phyloP scores from a whole-genome alignment of 2,797 vertebrate genomes.

The Xenopus petersii region DNA sequence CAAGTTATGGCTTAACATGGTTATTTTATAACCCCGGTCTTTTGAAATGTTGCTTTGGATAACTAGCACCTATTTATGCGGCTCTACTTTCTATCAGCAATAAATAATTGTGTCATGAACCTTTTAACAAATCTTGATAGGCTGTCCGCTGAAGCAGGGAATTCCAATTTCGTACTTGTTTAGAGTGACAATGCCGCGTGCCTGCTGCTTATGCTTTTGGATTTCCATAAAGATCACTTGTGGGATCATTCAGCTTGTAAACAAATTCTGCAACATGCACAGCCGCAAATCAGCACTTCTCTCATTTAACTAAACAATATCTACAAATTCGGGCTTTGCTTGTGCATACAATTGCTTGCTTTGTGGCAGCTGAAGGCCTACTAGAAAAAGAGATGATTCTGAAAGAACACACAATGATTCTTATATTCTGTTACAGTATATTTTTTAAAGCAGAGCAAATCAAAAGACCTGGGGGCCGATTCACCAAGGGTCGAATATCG shows the following conservation, averaged over 20 bases:
- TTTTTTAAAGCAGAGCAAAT: no score
- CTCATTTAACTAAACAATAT: no score
- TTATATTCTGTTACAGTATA: no score
- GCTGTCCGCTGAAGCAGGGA: constrained; percentile 55
- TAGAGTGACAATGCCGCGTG: constrained; percentile 20
- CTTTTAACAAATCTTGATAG: constrained; percentile 50
- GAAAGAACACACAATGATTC: no score
- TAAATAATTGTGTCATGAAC: constrained; percentile 58
- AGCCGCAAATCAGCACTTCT: no score
- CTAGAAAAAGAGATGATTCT: no score
- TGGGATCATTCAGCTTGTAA: constrained; percentile 23
- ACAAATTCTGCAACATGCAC: not conserved
- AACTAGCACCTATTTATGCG: constrained; percentile 49
- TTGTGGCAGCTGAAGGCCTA: no score
- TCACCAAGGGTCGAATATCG: no score
- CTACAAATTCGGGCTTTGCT: no score
- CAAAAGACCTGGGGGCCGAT: no score
- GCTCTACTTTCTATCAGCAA: constrained; percentile 54
- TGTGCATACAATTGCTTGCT: no score
- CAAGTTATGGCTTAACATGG: constrained; percentile 34
- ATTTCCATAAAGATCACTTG: constrained; percentile 33
- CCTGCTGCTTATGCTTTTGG: constrained; percentile 10
- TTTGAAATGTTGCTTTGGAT: constrained; percentile 32
- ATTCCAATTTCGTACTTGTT: constrained; percentile 52
- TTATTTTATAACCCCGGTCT: constrained; percentile 51